Evolutionary conservation across 2,797 vertebrate genomes (phyloP).

Genomic region (Trachurus trachurus): DNA sequence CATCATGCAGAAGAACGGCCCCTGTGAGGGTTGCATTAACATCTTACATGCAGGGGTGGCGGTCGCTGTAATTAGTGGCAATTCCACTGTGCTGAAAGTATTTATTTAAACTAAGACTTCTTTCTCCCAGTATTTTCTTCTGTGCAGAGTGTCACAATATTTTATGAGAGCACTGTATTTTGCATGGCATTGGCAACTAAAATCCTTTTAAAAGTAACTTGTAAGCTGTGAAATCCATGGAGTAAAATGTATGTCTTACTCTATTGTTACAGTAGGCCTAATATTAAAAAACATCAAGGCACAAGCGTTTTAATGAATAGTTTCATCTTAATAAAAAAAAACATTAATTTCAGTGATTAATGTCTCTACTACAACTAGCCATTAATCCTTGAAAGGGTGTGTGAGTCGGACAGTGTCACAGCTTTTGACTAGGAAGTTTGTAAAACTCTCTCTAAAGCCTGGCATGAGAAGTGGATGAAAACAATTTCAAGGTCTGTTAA

Average conservation of each 20-base stretch:
- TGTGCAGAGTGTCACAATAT: no score
- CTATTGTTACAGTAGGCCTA: neutral
- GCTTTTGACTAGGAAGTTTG: neutral
- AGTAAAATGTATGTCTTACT: neutral
- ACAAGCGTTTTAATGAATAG: no score
- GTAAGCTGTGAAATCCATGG: neutral
- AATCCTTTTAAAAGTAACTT: neutral
- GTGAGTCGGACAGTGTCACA: conserved; percentile 4
- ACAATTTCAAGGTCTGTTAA: conserved; percentile 16
- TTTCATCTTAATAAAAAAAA: neutral
- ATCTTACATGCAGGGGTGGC: no score
- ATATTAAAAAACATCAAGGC: no score
- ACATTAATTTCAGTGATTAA: neutral
- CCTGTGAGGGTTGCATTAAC: no score
- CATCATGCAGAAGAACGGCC: no score
- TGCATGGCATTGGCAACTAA: neutral
- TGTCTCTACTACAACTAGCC: neutral
- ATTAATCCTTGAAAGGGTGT: neutral
- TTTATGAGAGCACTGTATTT: neutral
- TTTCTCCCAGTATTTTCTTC: no score
- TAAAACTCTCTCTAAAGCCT: conserved; percentile 6
- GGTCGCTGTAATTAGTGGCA: no score
- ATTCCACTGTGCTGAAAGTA: no score
- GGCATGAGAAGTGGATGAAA: conserved; percentile 18
- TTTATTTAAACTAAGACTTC: no score